phyloP scores from a whole-genome alignment of 2,888 invertebrate species.

The Andrena haemorrhoa region DNA sequence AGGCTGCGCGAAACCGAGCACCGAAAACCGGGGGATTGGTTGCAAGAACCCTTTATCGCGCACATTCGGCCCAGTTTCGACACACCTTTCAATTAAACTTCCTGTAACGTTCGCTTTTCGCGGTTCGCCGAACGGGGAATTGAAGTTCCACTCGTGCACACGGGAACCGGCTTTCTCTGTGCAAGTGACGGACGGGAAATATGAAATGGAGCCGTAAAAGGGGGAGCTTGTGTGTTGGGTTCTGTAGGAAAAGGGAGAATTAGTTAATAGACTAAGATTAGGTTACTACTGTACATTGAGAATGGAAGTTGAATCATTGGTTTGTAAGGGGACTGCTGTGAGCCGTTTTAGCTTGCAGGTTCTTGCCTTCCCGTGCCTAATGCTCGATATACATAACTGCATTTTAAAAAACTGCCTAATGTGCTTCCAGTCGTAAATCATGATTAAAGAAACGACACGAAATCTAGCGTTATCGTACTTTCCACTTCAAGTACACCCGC shows the following conservation, averaged over 20 bases:
- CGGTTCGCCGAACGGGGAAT: background rate
- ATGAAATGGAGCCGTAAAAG: background rate
- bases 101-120: background rate
- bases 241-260: background rate
- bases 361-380: too few relatives aligned
- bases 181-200: background rate
- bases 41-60: conserved; percentile 16
- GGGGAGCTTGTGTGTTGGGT: background rate
- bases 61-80: conserved; percentile 5
- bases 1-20: background rate
- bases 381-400: background rate
- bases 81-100: conserved; percentile 35
- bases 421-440: background rate
- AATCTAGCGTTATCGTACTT: conserved; percentile 2
- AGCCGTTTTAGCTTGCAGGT: too few relatives aligned
- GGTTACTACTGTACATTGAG: too few relatives aligned
- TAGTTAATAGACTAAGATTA: too few relatives aligned
- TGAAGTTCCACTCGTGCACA: conserved; percentile 4
- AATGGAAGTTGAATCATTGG: background rate
- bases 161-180: background rate
- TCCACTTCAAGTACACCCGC: background rate
- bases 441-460: background rate
- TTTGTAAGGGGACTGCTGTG: too few relatives aligned
- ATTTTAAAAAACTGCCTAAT: conserved; percentile 1
- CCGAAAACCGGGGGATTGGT: conserved; percentile 6